Conservation (phyloP, 2,113 vertebrate genomes). For the Chrysemys picta region DNA sequence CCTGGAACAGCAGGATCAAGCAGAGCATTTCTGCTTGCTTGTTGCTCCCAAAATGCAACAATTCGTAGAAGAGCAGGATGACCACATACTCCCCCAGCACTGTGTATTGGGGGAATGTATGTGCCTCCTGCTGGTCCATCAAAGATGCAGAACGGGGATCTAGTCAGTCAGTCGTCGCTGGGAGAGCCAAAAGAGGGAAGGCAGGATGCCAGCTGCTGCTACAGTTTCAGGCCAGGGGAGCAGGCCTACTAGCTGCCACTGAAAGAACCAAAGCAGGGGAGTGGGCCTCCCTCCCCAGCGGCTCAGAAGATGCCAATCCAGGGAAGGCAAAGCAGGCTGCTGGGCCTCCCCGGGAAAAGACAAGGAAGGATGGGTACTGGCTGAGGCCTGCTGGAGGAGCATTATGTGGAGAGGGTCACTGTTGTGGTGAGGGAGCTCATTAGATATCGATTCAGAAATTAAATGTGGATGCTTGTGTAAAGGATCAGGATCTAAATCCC, state of each 20-base stretch:
- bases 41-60: neutral
- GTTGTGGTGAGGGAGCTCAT: neutral
- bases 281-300: neutral
- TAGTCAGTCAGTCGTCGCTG: neutral
- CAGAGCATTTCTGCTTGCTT: neutral
- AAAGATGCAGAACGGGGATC: fast-evolving
- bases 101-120: neutral
- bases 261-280: neutral
- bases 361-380: neutral
- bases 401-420: neutral
- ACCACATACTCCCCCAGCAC: neutral
- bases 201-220: neutral
- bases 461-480: slow-evolving; percentile 6
- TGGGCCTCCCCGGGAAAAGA: neutral
- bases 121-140: neutral
- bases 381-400: neutral
- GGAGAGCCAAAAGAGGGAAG: neutral
- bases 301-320: neutral
- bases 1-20: neutral
- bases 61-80: neutral
- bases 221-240: neutral
- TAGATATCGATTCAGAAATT: slow-evolving; percentile 16
- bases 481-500: neutral
- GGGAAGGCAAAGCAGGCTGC: neutral
- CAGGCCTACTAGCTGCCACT: neutral